Evolutionary conservation across 2,797 vertebrate genomes (phyloP).

Genomic region (Schizopygopsis pylzovi): DNA sequence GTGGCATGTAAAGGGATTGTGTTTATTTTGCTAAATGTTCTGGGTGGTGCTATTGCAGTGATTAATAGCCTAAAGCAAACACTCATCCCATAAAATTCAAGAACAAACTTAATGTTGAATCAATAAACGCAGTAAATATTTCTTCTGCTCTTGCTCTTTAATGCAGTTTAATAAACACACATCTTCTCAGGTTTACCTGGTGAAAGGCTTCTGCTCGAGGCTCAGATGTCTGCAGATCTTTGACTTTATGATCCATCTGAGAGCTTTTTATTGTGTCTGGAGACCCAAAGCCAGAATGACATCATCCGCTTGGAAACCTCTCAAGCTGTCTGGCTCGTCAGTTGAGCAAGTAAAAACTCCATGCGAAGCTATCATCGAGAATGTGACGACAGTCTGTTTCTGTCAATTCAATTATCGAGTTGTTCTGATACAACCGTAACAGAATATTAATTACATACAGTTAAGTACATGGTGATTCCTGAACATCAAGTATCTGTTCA

Average conservation of each 20-base stretch:
- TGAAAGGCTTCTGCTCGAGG: background rate
- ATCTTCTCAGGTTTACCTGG: background rate
- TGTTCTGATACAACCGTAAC: background rate
- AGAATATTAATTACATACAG: background rate
- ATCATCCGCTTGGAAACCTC: background rate
- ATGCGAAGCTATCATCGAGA: too few species aligned
- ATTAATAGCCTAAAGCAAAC: conserved; percentile 22
- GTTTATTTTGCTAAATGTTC: conserved; percentile 17
- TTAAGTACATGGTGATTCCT: background rate
- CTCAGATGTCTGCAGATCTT: background rate
- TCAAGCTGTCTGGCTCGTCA: background rate
- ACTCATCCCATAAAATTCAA: background rate
- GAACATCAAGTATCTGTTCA: background rate
- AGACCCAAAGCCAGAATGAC: background rate
- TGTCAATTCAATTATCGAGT: background rate
- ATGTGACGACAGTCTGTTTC: too few species aligned
- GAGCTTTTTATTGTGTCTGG: conserved; percentile 4
- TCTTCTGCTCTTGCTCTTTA: background rate
- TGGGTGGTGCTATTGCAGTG: background rate
- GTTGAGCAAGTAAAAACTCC: too few species aligned
- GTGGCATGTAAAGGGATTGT: conserved; percentile 19
- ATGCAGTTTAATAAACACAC: background rate
- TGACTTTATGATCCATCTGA: background rate
- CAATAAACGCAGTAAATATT: background rate
- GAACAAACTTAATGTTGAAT: conserved; percentile 2